A percentile compares a stretch with the other conserved stretches of the same genome.
These are phyloP conservation scores for Dicroscelio sp. DNA, from an alignment of 2,888 invertebrate genomes.

Conservation along the genomic window DNA sequence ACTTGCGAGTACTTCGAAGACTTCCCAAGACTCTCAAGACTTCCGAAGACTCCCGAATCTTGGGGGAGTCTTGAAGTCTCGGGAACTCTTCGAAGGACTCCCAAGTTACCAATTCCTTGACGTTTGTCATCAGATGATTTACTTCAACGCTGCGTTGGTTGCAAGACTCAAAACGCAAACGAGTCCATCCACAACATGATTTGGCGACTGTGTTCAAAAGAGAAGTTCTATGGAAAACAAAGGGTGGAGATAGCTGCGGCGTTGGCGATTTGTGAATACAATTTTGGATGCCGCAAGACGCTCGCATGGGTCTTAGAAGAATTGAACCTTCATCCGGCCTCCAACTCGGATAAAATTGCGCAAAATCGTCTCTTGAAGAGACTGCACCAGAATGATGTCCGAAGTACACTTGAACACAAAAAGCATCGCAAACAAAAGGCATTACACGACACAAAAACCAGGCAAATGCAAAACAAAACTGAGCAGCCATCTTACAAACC, in stretches of 20 bases:
- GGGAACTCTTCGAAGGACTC: too few relatives aligned
- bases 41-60: too few relatives aligned
- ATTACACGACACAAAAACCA: constrained; percentile 12
- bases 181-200: constrained; percentile 37
- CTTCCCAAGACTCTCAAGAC: too few relatives aligned
- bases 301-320: constrained; percentile 20
- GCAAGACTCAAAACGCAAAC: constrained; percentile 42
- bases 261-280: constrained; percentile 39
- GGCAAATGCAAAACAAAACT: constrained; percentile 10
- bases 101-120: constrained; percentile 27
- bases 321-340: constrained; percentile 6
- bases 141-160: constrained; percentile 17
- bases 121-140: neutral
- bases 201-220: constrained; percentile 35
- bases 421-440: constrained; percentile 12
- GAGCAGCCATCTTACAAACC: constrained; percentile 31
- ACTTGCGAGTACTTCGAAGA: too few relatives aligned
- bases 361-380: constrained; percentile 15
- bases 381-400: constrained; percentile 6
- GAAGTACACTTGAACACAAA: constrained; percentile 16
- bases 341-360: constrained; percentile 13
- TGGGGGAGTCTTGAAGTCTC: too few relatives aligned
- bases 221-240: constrained; percentile 36
- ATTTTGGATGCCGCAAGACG: constrained; percentile 25
- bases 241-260: constrained; percentile 39